Percentiles rank a stretch among this genome's conserved stretches.
Evolutionary conservation across 2,888 invertebrate genomes (phyloP).

Genomic region (Rhabditophanes sp.): DNA sequence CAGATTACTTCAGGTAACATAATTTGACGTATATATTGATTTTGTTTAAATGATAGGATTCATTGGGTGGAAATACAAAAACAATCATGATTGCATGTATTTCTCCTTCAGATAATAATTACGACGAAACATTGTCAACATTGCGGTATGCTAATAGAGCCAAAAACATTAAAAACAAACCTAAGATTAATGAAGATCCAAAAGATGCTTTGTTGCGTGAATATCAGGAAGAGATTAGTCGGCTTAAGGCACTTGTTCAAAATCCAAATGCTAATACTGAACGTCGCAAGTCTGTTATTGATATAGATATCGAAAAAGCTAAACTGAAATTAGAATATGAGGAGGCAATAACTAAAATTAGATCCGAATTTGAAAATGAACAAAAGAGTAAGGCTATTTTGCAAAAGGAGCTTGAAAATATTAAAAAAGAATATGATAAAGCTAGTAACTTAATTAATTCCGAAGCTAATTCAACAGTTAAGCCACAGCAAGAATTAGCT

Average conservation of each 20-base stretch:
- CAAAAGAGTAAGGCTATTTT: conserved; percentile 49
- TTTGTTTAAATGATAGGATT: conserved; percentile 34
- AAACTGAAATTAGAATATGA: conserved; percentile 51
- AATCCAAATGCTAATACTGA: no score
- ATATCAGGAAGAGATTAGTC: conserved; percentile 67
- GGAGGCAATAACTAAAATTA: conserved; percentile 52
- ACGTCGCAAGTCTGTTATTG: no score
- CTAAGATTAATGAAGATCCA: conserved; percentile 45
- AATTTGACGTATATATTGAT: background rate
- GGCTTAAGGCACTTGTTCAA: no score
- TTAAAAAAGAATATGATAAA: conserved; percentile 51
- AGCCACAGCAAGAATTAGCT: conserved; percentile 14
- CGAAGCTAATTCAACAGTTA: conserved; percentile 9
- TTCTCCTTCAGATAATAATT: conserved; percentile 88
- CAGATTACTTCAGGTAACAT: conserved; percentile 63
- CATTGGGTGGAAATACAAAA: no score
- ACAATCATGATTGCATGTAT: conserved; percentile 98
- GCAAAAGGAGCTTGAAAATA: conserved; percentile 52
- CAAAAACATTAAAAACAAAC: conserved; percentile 81
- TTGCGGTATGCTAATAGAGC: conserved; percentile 93
- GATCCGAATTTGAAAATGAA: conserved; percentile 48
- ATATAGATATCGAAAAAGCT: conserved; percentile 46
- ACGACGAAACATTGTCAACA: conserved; percentile 94
- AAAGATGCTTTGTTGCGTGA: conserved; percentile 69
- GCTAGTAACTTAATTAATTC: conserved; percentile 43